phyloP scores from a whole-genome alignment of 2,797 vertebrate species.

The Trichosurus vulpecula region DNA sequence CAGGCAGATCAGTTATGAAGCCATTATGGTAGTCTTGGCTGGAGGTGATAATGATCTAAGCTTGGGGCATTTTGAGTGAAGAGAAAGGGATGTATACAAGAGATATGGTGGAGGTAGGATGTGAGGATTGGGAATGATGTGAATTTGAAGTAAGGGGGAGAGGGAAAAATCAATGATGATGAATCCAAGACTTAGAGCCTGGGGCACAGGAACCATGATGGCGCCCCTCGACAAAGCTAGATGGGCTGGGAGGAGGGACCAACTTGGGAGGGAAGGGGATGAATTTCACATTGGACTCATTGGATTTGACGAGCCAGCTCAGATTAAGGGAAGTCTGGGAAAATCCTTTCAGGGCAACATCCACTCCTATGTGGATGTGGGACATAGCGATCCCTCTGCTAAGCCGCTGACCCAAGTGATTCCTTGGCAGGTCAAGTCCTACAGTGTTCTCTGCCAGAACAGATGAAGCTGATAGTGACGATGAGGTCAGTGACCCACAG shows the following conservation, averaged over 20 bases:
- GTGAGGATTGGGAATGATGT: background rate
- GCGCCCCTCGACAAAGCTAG: background rate
- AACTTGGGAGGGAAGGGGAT: background rate
- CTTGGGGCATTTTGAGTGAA: background rate
- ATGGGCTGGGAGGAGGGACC: background rate
- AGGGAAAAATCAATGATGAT: too few species aligned
- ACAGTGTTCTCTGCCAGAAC: background rate
- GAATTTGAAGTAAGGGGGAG: background rate
- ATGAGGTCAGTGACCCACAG: slow-evolving; percentile 80
- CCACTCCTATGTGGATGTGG: background rate
- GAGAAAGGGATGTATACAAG: background rate
- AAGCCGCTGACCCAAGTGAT: background rate
- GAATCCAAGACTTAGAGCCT: background rate
- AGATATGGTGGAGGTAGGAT: background rate
- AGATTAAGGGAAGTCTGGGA: background rate
- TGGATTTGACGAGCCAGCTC: background rate
- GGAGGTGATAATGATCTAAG: background rate
- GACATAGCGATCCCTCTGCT: background rate
- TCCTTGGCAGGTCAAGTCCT: slow-evolving; percentile 72
- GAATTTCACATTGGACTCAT: background rate
- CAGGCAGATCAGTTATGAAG: background rate
- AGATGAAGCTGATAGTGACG: slow-evolving; percentile 63
- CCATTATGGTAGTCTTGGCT: background rate
- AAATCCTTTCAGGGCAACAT: background rate
- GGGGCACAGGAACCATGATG: background rate